Conservation (phyloP, 2,888 invertebrate species). For the Aphelenchoides bicaudatus region DNA sequence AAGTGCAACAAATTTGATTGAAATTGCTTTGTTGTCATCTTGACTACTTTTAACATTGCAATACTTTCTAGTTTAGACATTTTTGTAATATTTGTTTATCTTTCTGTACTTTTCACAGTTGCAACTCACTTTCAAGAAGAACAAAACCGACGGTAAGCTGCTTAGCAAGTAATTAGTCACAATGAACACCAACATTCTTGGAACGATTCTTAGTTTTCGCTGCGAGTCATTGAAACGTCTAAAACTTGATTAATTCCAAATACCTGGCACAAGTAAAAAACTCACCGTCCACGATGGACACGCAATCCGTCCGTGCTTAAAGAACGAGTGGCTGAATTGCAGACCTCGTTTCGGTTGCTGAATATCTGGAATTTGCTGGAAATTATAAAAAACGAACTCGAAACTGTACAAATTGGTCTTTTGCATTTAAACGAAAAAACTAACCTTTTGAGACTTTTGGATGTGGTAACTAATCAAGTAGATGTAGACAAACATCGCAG, state of each 20-base stretch:
- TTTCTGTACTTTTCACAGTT: no score
- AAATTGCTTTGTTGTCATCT: no score
- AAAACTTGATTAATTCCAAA: neutral
- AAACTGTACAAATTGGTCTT: neutral
- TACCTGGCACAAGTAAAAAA: neutral
- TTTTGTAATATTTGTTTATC: no score
- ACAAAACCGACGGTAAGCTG: neutral
- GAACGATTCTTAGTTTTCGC: constrained; percentile 8
- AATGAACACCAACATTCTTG: neutral
- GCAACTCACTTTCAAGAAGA: neutral
- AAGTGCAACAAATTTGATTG: no score
- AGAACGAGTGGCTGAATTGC: constrained; percentile 8
- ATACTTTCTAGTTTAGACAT: no score
- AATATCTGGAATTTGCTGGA: constrained; percentile 4
- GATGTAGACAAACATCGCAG: constrained; percentile 9
- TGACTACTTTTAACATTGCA: no score
- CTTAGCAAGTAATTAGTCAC: neutral
- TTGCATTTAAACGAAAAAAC: neutral
- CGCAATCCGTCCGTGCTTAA: constrained; percentile 7
- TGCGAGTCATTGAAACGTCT: neutral
- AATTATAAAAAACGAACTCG: neutral
- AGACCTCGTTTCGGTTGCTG: constrained; percentile 11
- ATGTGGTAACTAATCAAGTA: constrained; percentile 1
- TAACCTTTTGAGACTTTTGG: neutral
- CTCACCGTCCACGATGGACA: constrained; percentile 6